These are phyloP conservation scores for Hirudinaria manillensis DNA, from an alignment of 2,888 invertebrate species.

Conservation along the genomic window DNA sequence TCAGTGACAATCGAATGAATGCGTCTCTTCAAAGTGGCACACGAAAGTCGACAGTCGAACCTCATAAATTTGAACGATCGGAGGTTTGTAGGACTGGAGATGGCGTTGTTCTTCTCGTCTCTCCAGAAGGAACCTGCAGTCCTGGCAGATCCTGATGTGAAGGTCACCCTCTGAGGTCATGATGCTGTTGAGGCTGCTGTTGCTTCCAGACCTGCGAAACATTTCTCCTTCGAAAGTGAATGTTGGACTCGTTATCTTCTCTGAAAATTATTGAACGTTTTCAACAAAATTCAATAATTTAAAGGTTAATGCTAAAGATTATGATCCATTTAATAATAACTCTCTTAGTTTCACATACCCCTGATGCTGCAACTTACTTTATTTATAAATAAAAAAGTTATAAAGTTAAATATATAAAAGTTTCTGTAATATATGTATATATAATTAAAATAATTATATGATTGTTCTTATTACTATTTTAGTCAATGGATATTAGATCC, in stretches of 20 bases:
- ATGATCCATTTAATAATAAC: too few relatives aligned
- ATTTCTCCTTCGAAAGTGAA: constrained; percentile 45
- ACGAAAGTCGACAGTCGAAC: constrained; percentile 40
- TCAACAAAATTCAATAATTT: not conserved
- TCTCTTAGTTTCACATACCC: too few relatives aligned
- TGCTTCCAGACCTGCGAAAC: constrained; percentile 56
- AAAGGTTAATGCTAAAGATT: not conserved
- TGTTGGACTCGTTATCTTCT: constrained; percentile 61
- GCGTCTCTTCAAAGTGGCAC: not conserved
- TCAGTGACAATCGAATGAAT: not conserved
- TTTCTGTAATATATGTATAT: too few relatives aligned
- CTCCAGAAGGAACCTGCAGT: constrained; percentile 64
- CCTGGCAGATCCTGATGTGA: constrained; percentile 54
- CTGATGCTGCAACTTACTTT: too few relatives aligned
- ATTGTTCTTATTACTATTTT: too few relatives aligned
- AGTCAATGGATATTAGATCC: too few relatives aligned
- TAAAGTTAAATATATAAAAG: too few relatives aligned
- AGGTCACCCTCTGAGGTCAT: constrained; percentile 63
- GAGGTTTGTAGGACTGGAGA: constrained; percentile 64
- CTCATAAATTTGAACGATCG: constrained; percentile 73
- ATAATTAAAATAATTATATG: too few relatives aligned
- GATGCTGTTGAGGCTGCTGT: constrained; percentile 58
- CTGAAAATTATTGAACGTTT: constrained; percentile 47
- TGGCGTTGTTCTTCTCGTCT: constrained; percentile 73
- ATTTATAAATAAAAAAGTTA: too few relatives aligned